A percentile compares a stretch with the other conserved stretches of the same genome.
These are phyloP conservation scores for Dicycla oo DNA, from an alignment of 2,888 invertebrate species.

Conservation along the genomic window DNA sequence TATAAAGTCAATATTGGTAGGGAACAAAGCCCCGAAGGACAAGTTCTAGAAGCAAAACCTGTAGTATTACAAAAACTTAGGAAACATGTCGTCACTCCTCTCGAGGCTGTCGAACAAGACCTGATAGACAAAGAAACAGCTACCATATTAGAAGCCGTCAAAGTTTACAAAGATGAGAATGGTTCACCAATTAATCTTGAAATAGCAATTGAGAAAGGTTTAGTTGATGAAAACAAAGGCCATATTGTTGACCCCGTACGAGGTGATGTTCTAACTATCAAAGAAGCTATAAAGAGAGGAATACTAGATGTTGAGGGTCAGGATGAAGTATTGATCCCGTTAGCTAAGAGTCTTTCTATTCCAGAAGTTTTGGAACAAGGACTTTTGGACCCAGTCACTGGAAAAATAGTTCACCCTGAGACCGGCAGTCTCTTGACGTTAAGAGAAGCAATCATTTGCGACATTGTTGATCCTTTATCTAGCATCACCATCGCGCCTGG, in stretches of 20 bases:
- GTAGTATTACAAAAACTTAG: slow-evolving; percentile 94
- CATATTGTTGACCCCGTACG: slow-evolving; percentile 95
- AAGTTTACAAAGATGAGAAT: slow-evolving; percentile 89
- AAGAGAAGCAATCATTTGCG: slow-evolving; percentile 96
- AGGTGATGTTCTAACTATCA: slow-evolving; percentile 94
- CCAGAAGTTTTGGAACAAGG: slow-evolving; percentile 97
- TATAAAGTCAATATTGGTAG: slow-evolving; percentile 92
- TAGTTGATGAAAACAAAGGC: slow-evolving; percentile 94
- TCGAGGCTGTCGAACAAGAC: slow-evolving; percentile 94
- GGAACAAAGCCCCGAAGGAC: slow-evolving; percentile 89
- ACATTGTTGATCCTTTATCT: slow-evolving; percentile 96
- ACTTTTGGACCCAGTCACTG: slow-evolving; percentile 93
- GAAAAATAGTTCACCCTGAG: slow-evolving; percentile 96
- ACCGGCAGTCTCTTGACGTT: slow-evolving; percentile 94
- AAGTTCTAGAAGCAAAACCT: slow-evolving; percentile 92
- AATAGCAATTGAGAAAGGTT: slow-evolving; percentile 93
- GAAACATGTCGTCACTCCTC: slow-evolving; percentile 93
- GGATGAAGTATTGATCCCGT: slow-evolving; percentile 94
- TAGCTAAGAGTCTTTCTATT: slow-evolving; percentile 95
- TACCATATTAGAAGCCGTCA: slow-evolving; percentile 91
- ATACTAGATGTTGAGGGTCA: slow-evolving; percentile 94
- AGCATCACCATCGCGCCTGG: slow-evolving; percentile 92
- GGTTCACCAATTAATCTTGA: slow-evolving; percentile 93
- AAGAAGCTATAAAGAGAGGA: slow-evolving; percentile 95
- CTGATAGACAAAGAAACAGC: slow-evolving; percentile 95